These are phyloP conservation scores for Crambe crambe DNA, from an alignment of 37 sponge, comb jelly and placozoan genomes.

Conservation along the genomic window DNA sequence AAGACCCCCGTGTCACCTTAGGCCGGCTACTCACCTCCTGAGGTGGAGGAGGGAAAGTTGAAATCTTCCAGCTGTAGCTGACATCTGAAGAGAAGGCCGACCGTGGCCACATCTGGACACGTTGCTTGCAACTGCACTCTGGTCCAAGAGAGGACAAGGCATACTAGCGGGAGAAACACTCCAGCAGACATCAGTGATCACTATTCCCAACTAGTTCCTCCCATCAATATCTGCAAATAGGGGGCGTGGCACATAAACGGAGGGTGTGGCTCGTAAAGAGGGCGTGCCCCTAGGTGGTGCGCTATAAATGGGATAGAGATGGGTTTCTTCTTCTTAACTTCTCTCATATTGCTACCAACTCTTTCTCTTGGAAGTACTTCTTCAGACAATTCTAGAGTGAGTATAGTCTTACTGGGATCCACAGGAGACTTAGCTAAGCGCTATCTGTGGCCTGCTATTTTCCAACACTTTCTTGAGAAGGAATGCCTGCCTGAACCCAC, in stretches of 20 bases:
- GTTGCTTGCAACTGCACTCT: neutral
- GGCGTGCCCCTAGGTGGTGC: no score
- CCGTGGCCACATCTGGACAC: neutral
- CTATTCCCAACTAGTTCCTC: neutral
- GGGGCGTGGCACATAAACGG: neutral
- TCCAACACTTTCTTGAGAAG: neutral
- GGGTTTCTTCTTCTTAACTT: neutral
- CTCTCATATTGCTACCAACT: neutral
- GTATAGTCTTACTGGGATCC: conserved; percentile 67
- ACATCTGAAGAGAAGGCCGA: conserved; percentile 6
- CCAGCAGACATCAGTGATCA: neutral
- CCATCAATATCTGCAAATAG: neutral
- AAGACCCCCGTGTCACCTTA: no score
- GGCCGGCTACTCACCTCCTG: no score
- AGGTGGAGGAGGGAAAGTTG: neutral
- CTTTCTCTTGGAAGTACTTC: no score
- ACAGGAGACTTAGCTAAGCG: conserved; percentile 80
- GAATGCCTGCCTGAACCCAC: neutral
- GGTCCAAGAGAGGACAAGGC: neutral
- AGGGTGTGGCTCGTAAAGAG: neutral
- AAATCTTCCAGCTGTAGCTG: neutral
- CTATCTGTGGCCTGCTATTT: conserved; percentile 76
- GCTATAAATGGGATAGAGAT: neutral
- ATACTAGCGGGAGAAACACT: neutral
- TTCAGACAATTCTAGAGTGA: conserved; percentile 1